Base-by-base conservation (phyloP, 2,113 vertebrate species). In the Leucosticte australis region DNA sequence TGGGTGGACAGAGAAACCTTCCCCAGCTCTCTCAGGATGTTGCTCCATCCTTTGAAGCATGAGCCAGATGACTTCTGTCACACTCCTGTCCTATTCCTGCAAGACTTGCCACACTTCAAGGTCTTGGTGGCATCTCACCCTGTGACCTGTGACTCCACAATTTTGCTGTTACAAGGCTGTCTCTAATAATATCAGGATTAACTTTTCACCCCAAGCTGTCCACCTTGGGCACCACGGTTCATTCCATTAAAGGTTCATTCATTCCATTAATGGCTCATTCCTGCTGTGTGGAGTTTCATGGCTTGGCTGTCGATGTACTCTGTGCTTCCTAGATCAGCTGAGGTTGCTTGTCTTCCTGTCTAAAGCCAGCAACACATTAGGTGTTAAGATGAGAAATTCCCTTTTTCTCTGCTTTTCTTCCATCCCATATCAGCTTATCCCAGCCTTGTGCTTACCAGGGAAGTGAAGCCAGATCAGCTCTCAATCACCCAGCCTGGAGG, bases 211-310 rank as follows among this genome's bases (percentile, higher is more conserved):
- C 33, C 35, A 28, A 39, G 42, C 63, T n/a, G 31, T 26, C 75
- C 82, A 26, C 55, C 46, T 50, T 24, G 30, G 2, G 10, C 28
- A 18, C 0, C 4, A 39, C 13, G 37, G n/a, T 35, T 23, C 6
- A 53, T 65, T 76, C 84, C 55, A 22, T 33, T 22, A 22, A 39
- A 11, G 31, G 37, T 27, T 23, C 7, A 57, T 69, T 73, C 84
- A 53, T 65, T 76, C 84, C 55, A 22, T n/a, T 22, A 22, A 39
- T 13, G 31, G 37, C 24, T 23, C 7, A 57, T 69, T 74, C 84
- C 91, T 69, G 15, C 4, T 1, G 11, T 0, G 0, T 2, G 0
- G 13, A 65, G 35, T 82, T 53, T 49, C 35, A 15, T 20, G 17
- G 53, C 50, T 3, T 78, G 64, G 30, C 68, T 83, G 44, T 30